Base-by-base conservation (phyloP, 2,113 vertebrate species). In the Leucopsar rothschildi region DNA sequence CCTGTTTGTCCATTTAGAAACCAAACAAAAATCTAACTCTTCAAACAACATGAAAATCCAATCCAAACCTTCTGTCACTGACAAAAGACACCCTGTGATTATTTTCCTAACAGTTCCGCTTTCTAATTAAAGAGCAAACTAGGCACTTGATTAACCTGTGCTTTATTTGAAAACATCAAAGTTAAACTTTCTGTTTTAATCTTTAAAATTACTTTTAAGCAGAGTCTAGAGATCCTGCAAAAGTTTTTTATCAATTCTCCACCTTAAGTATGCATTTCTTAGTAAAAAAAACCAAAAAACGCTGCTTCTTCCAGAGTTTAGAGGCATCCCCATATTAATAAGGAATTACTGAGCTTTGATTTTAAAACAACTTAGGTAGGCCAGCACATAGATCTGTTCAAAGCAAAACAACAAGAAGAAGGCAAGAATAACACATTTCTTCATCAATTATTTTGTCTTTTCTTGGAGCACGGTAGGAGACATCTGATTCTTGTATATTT, bases 41-140 rank as follows among this genome's bases (percentile, higher is more conserved):
- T 83, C 44, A 90, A 83, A 97, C 77, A 82, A 97, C 63, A 93
- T 16, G 4, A 44, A 66, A 84, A 53, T 90, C 79, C 73, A 92
- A 91, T 82, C 55, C 72, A 59, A 95, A 92, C 47, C 81, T 75
- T 77, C 75, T 82, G 42, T 22, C 45, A 59, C 40, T 86, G 88
- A 95, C 94, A 97, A 97, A 96, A 92, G 63, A 73, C 39, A 82
- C 79, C 91, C 87, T 96, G 82, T 93, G 89, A 95, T 91, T 93
- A 83, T 49, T 69, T 90, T 88, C 82, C 63, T 89, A 91, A 83
- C 50, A 93, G 88, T 82, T 65, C 84, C 53, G 57, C 91, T 97
- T 95, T 91, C 95, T 95, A 95, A 98, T 97, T 96, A 96, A 96
- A 97, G 73, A 93, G 55, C 57, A 94, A 95, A 93, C 50, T 61